Percentiles rank a stretch among this genome's conserved stretches.
phyloP scores from a whole-genome alignment of 2,113 vertebrate species.

The Rafetus swinhoei region DNA sequence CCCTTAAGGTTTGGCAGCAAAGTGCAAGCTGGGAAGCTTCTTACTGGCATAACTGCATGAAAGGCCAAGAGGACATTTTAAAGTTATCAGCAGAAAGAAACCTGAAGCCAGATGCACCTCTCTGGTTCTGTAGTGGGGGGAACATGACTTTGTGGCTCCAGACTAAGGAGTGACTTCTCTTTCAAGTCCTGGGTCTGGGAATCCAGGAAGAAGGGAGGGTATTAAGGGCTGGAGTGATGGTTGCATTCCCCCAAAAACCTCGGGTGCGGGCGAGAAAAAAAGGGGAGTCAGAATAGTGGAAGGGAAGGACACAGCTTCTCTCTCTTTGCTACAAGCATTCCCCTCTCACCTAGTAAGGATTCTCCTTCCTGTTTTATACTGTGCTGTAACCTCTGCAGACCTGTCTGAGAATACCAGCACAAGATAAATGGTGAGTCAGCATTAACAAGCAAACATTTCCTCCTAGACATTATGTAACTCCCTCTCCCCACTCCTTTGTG shows the following conservation, averaged over 20 bases:
- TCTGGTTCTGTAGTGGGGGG: background rate
- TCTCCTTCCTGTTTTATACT: background rate
- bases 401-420: rapidly evolving
- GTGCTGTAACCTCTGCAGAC: background rate
- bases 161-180: background rate
- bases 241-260: background rate
- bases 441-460: background rate
- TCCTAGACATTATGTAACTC: background rate
- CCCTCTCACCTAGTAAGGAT: background rate
- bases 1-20: background rate
- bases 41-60: background rate
- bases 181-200: background rate
- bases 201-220: background rate
- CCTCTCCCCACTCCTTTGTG: background rate
- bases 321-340: background rate
- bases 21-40: background rate
- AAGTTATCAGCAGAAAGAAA: background rate
- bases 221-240: background rate
- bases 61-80: background rate
- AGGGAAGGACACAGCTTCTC: background rate
- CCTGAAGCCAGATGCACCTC: background rate
- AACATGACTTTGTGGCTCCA: background rate
- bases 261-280: background rate
- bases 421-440: background rate
- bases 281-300: background rate